Evolutionary conservation across 2,797 vertebrate genomes (phyloP).

Genomic region (Streptopelia turtur): DNA sequence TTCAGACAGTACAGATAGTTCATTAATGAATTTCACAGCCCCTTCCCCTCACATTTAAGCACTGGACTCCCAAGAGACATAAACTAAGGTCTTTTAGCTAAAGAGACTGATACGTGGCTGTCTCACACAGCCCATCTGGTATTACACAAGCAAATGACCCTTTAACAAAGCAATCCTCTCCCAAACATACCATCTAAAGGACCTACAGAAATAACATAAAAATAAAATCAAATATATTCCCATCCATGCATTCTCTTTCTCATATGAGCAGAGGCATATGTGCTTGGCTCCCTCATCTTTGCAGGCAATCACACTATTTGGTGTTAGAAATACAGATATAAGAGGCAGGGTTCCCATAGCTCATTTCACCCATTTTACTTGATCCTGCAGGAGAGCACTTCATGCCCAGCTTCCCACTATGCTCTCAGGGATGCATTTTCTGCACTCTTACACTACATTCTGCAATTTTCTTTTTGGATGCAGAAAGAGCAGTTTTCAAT

Average conservation of each 20-base stretch:
- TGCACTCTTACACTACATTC: not conserved
- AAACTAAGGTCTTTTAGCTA: not conserved
- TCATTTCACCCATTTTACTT: not conserved
- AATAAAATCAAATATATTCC: not conserved
- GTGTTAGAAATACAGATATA: not conserved
- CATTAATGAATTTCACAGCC: not conserved
- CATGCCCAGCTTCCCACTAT: not conserved
- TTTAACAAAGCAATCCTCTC: not conserved
- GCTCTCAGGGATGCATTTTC: rapidly evolving
- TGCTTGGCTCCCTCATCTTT: not conserved
- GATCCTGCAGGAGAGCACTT: not conserved
- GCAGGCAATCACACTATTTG: not conserved
- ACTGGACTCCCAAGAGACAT: not conserved
- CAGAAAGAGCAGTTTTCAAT: not conserved
- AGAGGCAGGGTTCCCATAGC: not conserved
- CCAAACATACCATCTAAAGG: not conserved
- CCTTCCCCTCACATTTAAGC: not conserved
- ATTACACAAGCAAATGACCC: not conserved
- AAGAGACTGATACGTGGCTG: not conserved
- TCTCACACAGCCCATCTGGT: not conserved
- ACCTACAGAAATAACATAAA: not conserved
- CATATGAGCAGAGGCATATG: rapidly evolving
- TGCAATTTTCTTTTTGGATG: not conserved
- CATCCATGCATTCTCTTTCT: not conserved
- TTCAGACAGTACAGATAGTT: not conserved